These are phyloP conservation scores for Cololabis saira DNA, from an alignment of 2,113 vertebrate genomes.

Conservation along the genomic window DNA sequence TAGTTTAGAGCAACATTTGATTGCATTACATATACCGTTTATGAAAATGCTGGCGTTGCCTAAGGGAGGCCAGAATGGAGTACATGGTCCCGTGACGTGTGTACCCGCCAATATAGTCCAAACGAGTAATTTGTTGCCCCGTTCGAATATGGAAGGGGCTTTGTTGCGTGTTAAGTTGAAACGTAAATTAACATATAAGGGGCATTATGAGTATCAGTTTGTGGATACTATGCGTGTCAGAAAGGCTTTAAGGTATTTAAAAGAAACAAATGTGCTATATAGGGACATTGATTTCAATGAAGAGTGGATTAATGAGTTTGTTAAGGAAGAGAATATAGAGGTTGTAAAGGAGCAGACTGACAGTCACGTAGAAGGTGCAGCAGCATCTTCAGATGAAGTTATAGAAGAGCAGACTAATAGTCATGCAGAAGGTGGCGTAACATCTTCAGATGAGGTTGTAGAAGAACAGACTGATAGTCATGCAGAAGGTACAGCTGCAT, in stretches of 20 bases:
- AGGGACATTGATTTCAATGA: neutral
- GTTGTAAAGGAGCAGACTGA: neutral
- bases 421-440: no score
- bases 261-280: neutral
- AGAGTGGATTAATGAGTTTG: neutral
- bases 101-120: neutral
- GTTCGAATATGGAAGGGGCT: neutral
- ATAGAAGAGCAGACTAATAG: no score
- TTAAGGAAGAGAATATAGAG: neutral
- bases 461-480: no score
- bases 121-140: neutral
- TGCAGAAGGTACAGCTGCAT: no score
- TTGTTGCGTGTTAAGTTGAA: neutral
- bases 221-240: neutral
- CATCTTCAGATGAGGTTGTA: no score
- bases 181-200: no score
- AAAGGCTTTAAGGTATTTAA: neutral
- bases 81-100: neutral
- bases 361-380: no score
- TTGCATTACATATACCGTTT: no score
- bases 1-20: no score
- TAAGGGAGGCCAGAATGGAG: no score
- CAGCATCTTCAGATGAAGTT: no score
- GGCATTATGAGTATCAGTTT: conserved; percentile 4
- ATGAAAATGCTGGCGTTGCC: neutral